A percentile compares a stretch with the other conserved stretches of the same genome.
Evolutionary conservation across 2,888 invertebrate genomes (phyloP).

Genomic region (Heliconius hortense): DNA sequence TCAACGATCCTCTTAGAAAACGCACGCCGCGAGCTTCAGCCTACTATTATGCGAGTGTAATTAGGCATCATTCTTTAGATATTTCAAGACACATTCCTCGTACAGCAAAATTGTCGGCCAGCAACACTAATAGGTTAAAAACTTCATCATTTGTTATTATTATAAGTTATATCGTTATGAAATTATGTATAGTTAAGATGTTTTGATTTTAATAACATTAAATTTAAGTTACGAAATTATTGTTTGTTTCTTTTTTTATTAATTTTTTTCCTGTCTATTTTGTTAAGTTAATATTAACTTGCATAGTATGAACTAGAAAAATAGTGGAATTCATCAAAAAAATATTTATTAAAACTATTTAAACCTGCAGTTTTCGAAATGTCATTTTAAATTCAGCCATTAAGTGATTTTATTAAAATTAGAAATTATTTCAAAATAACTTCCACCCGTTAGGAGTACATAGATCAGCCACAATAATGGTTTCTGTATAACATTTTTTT

Average conservation of each 20-base stretch:
- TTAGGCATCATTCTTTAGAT: slow-evolving; percentile 41
- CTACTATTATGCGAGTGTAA: slow-evolving; percentile 49
- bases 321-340: no score
- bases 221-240: neutral
- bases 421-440: no score
- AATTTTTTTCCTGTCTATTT: neutral
- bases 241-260: neutral
- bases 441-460: no score
- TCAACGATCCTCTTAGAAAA: slow-evolving; percentile 77
- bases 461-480: no score
- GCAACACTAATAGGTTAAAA: neutral
- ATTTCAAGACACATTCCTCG: neutral
- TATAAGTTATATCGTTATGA: neutral
- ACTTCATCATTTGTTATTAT: neutral
- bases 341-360: no score
- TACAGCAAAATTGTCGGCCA: neutral
- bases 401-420: no score
- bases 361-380: no score
- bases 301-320: no score
- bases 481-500: no score
- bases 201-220: neutral
- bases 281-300: no score
- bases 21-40: slow-evolving; percentile 62
- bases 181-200: neutral
- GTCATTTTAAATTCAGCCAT: no score